phyloP scores from a whole-genome alignment of 2,113 vertebrate genomes.

The Tragelaphus imberbis region DNA sequence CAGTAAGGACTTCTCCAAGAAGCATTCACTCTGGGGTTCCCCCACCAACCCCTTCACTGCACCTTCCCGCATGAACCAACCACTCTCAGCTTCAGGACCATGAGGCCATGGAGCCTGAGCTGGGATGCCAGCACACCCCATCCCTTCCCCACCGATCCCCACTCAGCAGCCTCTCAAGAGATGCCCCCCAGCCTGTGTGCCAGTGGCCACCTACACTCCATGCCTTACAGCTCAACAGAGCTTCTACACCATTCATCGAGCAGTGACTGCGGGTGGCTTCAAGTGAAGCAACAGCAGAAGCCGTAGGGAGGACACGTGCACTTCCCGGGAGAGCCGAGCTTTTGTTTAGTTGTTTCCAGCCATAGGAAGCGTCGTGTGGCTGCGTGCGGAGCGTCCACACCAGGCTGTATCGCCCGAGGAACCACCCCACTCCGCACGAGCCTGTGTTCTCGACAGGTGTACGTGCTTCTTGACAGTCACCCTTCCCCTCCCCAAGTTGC shows the following conservation, averaged over 20 bases:
- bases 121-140: not conserved
- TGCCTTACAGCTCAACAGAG: accelerated
- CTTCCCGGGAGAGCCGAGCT: not conserved
- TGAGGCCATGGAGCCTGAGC: not conserved
- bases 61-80: too few species aligned
- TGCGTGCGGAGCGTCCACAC: accelerated
- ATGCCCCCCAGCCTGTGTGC: not conserved
- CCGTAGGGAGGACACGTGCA: accelerated
- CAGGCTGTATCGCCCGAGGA: accelerated
- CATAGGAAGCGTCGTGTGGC: accelerated
- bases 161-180: too few species aligned
- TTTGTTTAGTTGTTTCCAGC: not conserved
- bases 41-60: accelerated
- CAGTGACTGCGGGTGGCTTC: not conserved
- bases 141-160: not conserved
- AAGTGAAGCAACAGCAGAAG: not conserved
- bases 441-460: not conserved
- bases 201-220: not conserved
- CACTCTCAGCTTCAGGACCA: not conserved
- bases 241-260: not conserved
- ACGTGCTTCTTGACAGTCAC: accelerated
- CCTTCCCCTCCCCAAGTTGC: not conserved
- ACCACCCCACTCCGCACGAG: not conserved
- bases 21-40: not conserved
- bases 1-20: not conserved